Evolutionary conservation across 2,888 invertebrate species (phyloP), one percentile per base, ranked within the genome.

Genomic region (Xanthorhoe spadicearia): DNA sequence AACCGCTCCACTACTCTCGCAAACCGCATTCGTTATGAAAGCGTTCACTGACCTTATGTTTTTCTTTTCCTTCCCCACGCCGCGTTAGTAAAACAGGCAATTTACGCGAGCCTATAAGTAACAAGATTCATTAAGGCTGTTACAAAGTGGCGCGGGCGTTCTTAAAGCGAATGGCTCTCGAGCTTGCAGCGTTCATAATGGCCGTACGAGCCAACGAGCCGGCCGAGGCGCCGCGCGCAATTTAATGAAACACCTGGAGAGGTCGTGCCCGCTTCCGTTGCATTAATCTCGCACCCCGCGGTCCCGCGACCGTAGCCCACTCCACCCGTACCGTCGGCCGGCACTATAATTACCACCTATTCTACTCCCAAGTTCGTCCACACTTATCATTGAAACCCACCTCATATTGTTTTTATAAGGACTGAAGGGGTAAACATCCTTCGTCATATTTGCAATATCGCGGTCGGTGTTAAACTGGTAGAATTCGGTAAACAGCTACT

Each of bases 211-310:
- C 82, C 83, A 86, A 85, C 86, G 88, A 87, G 87, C 82, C 82
- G 88, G 86, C 84, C 86, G 86, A 86, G 88, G 88, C 84, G 90
- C 89, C 88, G 86, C 87, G 85, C 87, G 84, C 90, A 80, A 87
- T 92, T 90, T 93, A 92, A 92, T 92, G 91, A 91, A 92, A 93
- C 92, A 92, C 92, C 92, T 92, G 92, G 89, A 92, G 91, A 90
- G 89, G 84, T 87, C 85, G 87, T 83, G 84, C 89, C 85, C 79
- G 87, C 88, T 90, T 89, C 88, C 89, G 89, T 83, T 90, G 91
- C 90, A 90, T 92, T 92, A 90, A 90, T 91, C 90, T 86, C 84
- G 75, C 81, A 78, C 82, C 79, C 81, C 80, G 78, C 74, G 72
- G 78, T 76, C 73, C 73, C 74, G 77, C 71, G 75, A 73, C 78